Conservation (phyloP, 2,888 invertebrate species). For the Strigamia crassipes region DNA sequence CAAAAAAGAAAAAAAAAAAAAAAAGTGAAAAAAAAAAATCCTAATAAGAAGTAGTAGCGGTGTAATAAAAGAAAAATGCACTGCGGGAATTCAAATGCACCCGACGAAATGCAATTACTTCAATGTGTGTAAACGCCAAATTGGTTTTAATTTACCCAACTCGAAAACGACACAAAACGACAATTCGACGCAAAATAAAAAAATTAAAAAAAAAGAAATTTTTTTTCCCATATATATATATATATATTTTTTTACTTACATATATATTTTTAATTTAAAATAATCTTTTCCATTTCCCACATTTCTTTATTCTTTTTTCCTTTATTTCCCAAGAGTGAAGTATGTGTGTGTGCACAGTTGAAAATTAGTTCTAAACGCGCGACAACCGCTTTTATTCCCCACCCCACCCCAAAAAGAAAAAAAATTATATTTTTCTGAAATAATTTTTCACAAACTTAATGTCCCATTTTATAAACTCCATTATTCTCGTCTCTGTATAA, state of each 20-base stretch:
- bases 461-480: not conserved
- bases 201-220: not conserved
- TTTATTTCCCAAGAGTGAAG: constrained; percentile 6
- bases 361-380: constrained; percentile 10
- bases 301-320: not conserved
- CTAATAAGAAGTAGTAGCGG: constrained; percentile 1
- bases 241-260: not conserved
- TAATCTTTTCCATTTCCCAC: not conserved
- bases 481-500: too few relatives aligned
- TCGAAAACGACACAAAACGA: not conserved
- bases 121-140: not conserved
- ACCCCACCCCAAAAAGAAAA: not conserved
- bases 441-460: not conserved
- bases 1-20: not conserved
- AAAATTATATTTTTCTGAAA: not conserved
- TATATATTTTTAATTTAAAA: constrained; percentile 1
- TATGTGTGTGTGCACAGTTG: not conserved
- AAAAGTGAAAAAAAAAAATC: not conserved
- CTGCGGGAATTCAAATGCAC: constrained; percentile 12
- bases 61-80: not conserved
- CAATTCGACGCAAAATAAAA: not conserved
- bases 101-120: not conserved
- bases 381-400: too few relatives aligned
- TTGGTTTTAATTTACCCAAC: constrained; percentile 7
- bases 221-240: not conserved